Evolutionary conservation across 2,113 vertebrate species (phyloP), one percentile per base, ranked within the genome.

Genomic region (Gobius niger): DNA sequence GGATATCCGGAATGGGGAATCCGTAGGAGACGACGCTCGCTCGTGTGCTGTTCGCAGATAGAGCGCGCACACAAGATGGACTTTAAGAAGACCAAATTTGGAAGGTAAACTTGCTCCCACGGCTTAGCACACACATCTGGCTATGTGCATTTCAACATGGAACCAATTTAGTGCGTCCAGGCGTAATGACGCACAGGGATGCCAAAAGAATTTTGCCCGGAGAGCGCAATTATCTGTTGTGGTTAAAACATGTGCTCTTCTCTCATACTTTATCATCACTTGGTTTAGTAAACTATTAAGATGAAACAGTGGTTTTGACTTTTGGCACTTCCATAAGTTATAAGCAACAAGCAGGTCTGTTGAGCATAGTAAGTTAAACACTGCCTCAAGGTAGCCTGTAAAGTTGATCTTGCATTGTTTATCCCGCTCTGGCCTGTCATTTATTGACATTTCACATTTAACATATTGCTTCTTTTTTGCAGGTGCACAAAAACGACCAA

Each of bases 51-150:
- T 65, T 34, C 44, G 63, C 67, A 68, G 70, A 80, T 15, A 74
- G 60, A 64, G 78, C 81, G 53, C 57, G 63, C 70, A 0, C 61
- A 18, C 10, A 41, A 46, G 77, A 93, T 96, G 94, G 95, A 96
- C 88, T 94, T 96, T 69, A 96, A 94, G 92, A 94, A 93, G 88
- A 97, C 94, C 6, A 94, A 91, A 78, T 95, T 94, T 71, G 94
- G 94, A 78, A 95, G 96, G 96, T 98, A 94, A 92, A 67, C 18
- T 64, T 50, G 46, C 1, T 40, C 41, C 1, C 19, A 59, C 19
- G 14, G 59, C 19, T 66, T 64, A 41, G 40, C 4, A 7, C 4
- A 7, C 0, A 52, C 5, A 16, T 47, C 1, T 46, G 34, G 14
- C n/a, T 54, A 0, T 44, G 0, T 68, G 73, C 54, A 60, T 56